Evolutionary conservation across 2,113 vertebrate genomes (phyloP), one percentile per base, ranked within the genome.

Genomic region (Phaethornis superciliosus): DNA sequence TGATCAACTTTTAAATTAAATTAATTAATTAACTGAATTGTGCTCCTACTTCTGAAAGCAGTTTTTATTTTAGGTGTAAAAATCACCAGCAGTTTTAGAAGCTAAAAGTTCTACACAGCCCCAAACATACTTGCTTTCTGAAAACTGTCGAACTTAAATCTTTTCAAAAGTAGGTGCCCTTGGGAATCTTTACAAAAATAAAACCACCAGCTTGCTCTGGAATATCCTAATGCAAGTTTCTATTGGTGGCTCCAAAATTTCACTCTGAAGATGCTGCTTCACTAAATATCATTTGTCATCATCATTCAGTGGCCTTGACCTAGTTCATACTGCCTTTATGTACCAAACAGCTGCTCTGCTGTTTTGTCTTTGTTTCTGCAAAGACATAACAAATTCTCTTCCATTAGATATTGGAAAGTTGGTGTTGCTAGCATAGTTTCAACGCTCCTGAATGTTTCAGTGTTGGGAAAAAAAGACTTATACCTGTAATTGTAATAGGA

Each of bases 341-440:
- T 46, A 52, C 28, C 56, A 95, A 95, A 42, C 64, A 92, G 56
- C 58, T 85, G 70, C 49, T 93, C 40, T 55, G 79, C 24, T 94
- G 58, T 95, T 95, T 94, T 95, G 84, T 94, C 95, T 96, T 85
- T 5, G 0, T 23, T 91, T 87, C 81, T 94, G 33, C 32, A 76
- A 90, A 96, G 89, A 85, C 86, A 95, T 75, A 95, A 95, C 55
- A 90, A 75, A 58, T 81, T 81, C 58, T 67, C 12, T 93, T 76
- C 65, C 58, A 76, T n/a, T 54, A 92, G 54, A 46, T 74, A 68
- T 32, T 71, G 69, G 52, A 91, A 91, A 93, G 12, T 85, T 56
- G 60, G 10, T 37, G 17, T 32, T 70, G 8, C 77, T 80, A 54
- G 40, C 17, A 51, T 37, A 69, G 59, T 65, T 83, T 75, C n/a